Conservation (phyloP, 2,888 invertebrate species). For the Andrena trimmerana region DNA sequence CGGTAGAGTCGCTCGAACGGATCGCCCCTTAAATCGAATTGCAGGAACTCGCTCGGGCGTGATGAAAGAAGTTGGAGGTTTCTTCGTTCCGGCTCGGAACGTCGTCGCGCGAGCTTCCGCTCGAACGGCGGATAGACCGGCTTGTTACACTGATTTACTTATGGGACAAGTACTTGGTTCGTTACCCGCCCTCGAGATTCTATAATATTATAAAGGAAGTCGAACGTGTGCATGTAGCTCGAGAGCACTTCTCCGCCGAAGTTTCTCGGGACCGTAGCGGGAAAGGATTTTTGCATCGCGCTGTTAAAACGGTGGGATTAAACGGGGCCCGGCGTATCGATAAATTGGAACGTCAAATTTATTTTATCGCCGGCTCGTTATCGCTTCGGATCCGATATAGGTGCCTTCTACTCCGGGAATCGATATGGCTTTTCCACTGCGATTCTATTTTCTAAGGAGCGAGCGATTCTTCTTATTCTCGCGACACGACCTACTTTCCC, state of each 20-base stretch:
- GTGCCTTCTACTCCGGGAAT: slow-evolving; percentile 29
- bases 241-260: slow-evolving; percentile 24
- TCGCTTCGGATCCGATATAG: slow-evolving; percentile 52
- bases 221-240: slow-evolving; percentile 34
- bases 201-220: slow-evolving; percentile 67
- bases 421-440: slow-evolving; percentile 54
- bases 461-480: slow-evolving; percentile 52
- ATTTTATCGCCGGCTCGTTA: slow-evolving; percentile 69
- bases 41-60: slow-evolving; percentile 64
- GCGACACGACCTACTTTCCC: slow-evolving; percentile 47
- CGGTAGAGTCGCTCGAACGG: slow-evolving; percentile 37
- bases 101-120: slow-evolving; percentile 67
- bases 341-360: slow-evolving; percentile 72
- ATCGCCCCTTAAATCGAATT: slow-evolving; percentile 72
- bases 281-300: slow-evolving; percentile 35
- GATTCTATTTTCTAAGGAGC: slow-evolving; percentile 44
- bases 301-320: not conserved
- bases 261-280: slow-evolving; percentile 25
- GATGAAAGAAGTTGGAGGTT: slow-evolving; percentile 66
- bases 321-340: slow-evolving; percentile 51
- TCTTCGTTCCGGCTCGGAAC: slow-evolving; percentile 65
- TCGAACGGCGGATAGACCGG: slow-evolving; percentile 66
- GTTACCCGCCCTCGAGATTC: slow-evolving; percentile 70
- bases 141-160: slow-evolving; percentile 76
- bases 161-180: slow-evolving; percentile 71